Conservation (phyloP, 2,797 vertebrate genomes). For the Siniperca undulata region DNA sequence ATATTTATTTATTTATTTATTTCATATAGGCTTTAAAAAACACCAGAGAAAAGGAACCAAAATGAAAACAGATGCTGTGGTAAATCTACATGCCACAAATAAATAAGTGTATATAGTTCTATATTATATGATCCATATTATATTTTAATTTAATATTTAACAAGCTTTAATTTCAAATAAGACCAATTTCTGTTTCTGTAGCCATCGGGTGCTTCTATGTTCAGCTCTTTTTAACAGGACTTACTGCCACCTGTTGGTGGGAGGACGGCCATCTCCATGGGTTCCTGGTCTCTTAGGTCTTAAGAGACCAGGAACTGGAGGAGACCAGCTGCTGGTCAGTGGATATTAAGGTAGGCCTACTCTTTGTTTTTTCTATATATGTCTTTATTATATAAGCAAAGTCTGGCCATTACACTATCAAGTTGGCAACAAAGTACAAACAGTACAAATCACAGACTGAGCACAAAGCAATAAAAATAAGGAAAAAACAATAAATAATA, state of each 20-base stretch:
- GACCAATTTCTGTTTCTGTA: not conserved
- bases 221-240: not conserved
- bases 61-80: not conserved
- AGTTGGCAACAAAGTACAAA: too few relatives aligned
- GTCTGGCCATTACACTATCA: too few relatives aligned
- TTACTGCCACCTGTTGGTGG: constrained; percentile 5
- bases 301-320: too few relatives aligned
- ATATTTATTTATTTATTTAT: too few relatives aligned
- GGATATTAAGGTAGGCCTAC: not conserved
- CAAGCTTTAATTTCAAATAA: not conserved
- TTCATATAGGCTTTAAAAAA: not conserved
- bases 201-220: too few relatives aligned
- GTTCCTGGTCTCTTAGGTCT: not conserved
- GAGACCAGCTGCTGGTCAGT: not conserved
- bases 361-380: too few relatives aligned
- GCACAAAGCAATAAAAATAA: too few relatives aligned
- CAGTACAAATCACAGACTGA: too few relatives aligned
- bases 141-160: not conserved
- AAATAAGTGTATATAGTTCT: too few relatives aligned
- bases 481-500: too few relatives aligned
- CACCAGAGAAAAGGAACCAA: not conserved
- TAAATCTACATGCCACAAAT: not conserved
- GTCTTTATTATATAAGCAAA: too few relatives aligned
- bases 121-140: not conserved
- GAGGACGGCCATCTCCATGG: not conserved